Evolutionary conservation across 2,888 invertebrate species (phyloP).

Genomic region (Callosobruchus maculatus): DNA sequence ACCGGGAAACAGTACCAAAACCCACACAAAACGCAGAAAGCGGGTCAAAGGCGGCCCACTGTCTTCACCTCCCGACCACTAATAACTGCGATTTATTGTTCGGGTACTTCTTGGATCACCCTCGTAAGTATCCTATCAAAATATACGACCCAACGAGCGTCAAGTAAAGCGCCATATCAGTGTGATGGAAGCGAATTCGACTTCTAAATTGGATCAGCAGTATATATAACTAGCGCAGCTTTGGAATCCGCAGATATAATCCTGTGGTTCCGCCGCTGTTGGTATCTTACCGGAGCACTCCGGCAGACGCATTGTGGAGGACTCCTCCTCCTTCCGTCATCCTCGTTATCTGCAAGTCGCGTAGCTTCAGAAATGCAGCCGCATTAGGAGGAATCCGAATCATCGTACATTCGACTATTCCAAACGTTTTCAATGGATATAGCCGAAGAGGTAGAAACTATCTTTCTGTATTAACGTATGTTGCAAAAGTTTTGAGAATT

Average conservation of each 20-base stretch:
- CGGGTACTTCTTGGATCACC: too few relatives aligned
- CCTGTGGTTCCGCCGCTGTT: not conserved
- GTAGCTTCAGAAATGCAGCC: not conserved
- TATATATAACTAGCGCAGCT: not conserved
- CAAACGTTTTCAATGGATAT: not conserved
- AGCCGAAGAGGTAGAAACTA: not conserved
- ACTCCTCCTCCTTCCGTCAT: not conserved
- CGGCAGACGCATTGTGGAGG: not conserved
- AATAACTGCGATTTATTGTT: too few relatives aligned
- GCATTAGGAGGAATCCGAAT: not conserved
- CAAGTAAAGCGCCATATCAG: not conserved
- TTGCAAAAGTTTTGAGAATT: too few relatives aligned
- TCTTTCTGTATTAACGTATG: not conserved
- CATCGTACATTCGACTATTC: not conserved
- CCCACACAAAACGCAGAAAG: too few relatives aligned
- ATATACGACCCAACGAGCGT: too few relatives aligned
- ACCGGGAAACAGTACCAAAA: too few relatives aligned
- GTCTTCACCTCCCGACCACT: too few relatives aligned
- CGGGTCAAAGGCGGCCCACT: too few relatives aligned
- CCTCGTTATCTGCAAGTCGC: not conserved
- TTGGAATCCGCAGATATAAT: not conserved
- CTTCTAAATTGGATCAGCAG: not conserved
- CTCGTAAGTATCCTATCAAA: too few relatives aligned
- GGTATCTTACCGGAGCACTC: not conserved
- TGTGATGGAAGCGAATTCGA: not conserved